Percentiles rank a stretch among this genome's conserved stretches.
Conservation (phyloP, 2,888 invertebrate species). For the Iselma pallidipennis region DNA sequence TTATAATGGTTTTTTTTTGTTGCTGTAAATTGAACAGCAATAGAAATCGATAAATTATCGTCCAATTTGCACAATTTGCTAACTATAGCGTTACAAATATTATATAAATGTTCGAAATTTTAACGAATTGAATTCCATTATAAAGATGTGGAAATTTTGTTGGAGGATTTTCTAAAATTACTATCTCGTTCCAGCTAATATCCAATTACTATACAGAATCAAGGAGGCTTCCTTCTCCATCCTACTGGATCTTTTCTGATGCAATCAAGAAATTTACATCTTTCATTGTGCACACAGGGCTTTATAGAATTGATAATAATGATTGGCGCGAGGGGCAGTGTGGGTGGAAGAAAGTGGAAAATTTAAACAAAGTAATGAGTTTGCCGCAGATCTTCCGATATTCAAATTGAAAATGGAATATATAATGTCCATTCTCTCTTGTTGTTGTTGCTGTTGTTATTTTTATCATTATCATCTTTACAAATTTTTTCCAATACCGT, state of each 20-base stretch:
- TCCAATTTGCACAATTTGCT: too few species aligned
- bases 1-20: too few species aligned
- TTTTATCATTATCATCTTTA: not conserved
- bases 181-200: slow-evolving; percentile 27
- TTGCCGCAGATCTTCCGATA: slow-evolving; percentile 25
- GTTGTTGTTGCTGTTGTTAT: not conserved
- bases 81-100: too few species aligned
- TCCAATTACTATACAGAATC: slow-evolving; percentile 35
- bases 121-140: too few species aligned
- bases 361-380: slow-evolving; percentile 38
- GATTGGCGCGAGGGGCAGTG: slow-evolving; percentile 3
- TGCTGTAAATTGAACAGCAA: not conserved
- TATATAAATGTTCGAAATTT: too few species aligned
- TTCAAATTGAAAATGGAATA: slow-evolving; percentile 31
- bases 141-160: slow-evolving; percentile 5
- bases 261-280: slow-evolving; percentile 42
- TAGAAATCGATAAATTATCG: not conserved
- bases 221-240: not conserved
- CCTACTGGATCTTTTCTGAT: slow-evolving; percentile 17
- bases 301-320: slow-evolving; percentile 41
- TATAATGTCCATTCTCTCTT: too few species aligned
- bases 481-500: not conserved
- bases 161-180: slow-evolving; percentile 16
- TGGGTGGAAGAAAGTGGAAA: slow-evolving; percentile 14
- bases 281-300: slow-evolving; percentile 36